Evolutionary conservation across 2,888 invertebrate genomes (phyloP).

Genomic region (Laothoe populi): DNA sequence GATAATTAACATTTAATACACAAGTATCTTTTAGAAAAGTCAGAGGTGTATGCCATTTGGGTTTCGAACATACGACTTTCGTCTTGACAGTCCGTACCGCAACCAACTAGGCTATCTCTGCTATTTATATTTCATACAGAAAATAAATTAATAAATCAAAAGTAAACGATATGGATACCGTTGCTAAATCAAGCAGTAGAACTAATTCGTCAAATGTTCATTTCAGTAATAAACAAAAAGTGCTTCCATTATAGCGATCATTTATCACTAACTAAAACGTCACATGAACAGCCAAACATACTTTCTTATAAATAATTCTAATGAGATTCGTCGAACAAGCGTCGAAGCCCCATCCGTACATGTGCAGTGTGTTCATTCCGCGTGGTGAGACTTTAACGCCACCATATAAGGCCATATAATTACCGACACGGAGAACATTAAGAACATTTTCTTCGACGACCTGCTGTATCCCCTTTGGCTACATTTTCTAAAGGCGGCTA

Average conservation of each 20-base stretch:
- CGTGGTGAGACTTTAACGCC: constrained; percentile 23
- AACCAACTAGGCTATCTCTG: too few relatives aligned
- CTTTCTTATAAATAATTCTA: constrained; percentile 23
- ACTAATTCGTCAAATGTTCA: too few relatives aligned
- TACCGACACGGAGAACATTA: constrained; percentile 8
- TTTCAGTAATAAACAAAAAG: background rate
- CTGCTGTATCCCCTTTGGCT: background rate
- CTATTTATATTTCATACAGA: too few relatives aligned
- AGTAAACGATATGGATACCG: too few relatives aligned
- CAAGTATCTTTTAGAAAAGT: too few relatives aligned
- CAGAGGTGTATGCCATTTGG: too few relatives aligned
- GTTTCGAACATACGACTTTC: too few relatives aligned
- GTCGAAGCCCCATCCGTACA: constrained; percentile 13
- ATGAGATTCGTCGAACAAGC: constrained; percentile 22
- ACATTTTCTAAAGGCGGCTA: constrained; percentile 23
- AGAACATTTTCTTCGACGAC: constrained; percentile 16
- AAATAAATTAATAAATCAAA: too few relatives aligned
- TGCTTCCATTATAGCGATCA: background rate
- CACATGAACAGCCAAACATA: constrained; percentile 7
- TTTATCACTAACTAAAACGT: background rate
- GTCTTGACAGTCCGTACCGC: too few relatives aligned
- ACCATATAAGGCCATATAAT: constrained; percentile 14
- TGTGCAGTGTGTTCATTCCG: constrained; percentile 9
- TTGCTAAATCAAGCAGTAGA: too few relatives aligned
- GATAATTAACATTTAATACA: too few relatives aligned